These are phyloP conservation scores for Drosophila longiperda DNA, from an alignment of 2,888 invertebrate genomes.

Conservation along the genomic window DNA sequence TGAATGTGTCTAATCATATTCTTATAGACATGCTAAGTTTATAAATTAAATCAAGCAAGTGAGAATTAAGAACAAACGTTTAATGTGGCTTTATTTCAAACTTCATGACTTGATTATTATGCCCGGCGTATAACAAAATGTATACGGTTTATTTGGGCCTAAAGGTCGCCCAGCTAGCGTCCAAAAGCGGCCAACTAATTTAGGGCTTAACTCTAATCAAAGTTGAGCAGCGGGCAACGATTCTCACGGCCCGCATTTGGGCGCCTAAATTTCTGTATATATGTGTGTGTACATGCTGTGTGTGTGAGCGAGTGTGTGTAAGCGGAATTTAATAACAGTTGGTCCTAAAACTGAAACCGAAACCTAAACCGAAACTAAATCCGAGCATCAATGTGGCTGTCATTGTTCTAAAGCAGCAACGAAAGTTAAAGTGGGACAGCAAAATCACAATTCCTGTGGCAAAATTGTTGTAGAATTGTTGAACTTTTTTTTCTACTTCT, in stretches of 20 bases:
- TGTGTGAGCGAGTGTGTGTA: constrained; percentile 9
- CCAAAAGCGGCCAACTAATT: constrained; percentile 72
- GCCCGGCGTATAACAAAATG: constrained; percentile 7
- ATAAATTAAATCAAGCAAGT: constrained; percentile 46
- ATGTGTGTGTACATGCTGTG: background rate
- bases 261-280: background rate
- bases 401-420: background rate
- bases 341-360: constrained; percentile 25
- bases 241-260: constrained; percentile 43
- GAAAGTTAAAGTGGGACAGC: background rate
- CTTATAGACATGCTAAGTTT: constrained; percentile 42
- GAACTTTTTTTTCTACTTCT: constrained; percentile 23
- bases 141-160: constrained; percentile 13
- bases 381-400: constrained; percentile 14
- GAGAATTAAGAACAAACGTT: constrained; percentile 55
- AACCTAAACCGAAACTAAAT: constrained; percentile 20
- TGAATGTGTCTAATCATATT: constrained; percentile 8
- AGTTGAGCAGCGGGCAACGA: constrained; percentile 60
- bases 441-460: constrained; percentile 10
- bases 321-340: constrained; percentile 34
- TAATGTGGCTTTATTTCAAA: constrained; percentile 27
- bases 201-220: constrained; percentile 78
- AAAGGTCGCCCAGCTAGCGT: constrained; percentile 47
- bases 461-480: constrained; percentile 3
- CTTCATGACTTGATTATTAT: constrained; percentile 61